Conservation (phyloP, 1,140 invertebrate species). For the Orchestia grillus region DNA sequence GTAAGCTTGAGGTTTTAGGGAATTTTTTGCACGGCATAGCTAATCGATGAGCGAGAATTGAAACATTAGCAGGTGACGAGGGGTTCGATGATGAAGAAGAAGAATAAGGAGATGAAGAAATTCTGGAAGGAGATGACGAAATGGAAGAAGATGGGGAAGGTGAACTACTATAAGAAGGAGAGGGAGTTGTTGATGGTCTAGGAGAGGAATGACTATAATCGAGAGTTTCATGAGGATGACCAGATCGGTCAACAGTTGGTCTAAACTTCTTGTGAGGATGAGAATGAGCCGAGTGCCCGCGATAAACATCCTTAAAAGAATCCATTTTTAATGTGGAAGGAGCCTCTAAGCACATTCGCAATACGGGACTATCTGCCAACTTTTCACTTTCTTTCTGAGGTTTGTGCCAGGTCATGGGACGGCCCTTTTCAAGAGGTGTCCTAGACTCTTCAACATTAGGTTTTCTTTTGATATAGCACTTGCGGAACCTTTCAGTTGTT, state of each 20-base stretch:
- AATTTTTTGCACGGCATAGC: conserved; percentile 39
- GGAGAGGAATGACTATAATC: conserved; percentile 25
- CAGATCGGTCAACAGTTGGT: conserved; percentile 14
- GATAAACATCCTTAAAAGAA: conserved; percentile 43
- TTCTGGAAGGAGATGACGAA: conserved; percentile 46
- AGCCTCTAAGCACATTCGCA: conserved; percentile 43
- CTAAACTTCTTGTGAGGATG: conserved; percentile 53
- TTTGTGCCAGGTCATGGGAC: conserved; percentile 30
- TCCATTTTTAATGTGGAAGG: conserved; percentile 45
- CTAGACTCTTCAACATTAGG: background rate
- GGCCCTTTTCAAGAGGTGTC: background rate
- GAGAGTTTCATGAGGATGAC: conserved; percentile 38
- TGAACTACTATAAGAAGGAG: conserved; percentile 17
- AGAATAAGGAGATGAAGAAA: conserved; percentile 45
- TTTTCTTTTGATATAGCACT: conserved; percentile 48
- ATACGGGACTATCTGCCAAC: conserved; percentile 13
- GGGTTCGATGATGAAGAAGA: conserved; percentile 14
- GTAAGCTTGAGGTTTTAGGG: conserved; percentile 12
- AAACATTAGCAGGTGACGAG: conserved; percentile 33
- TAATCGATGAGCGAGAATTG: conserved; percentile 43
- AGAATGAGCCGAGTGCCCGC: conserved; percentile 17
- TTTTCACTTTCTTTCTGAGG: conserved; percentile 41
- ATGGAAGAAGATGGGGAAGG: conserved; percentile 44
- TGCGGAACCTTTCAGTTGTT: conserved; percentile 30
- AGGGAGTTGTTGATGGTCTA: conserved; percentile 32